phyloP scores from a whole-genome alignment of 2,113 vertebrate species.

The Ginglymostoma cirratum region DNA sequence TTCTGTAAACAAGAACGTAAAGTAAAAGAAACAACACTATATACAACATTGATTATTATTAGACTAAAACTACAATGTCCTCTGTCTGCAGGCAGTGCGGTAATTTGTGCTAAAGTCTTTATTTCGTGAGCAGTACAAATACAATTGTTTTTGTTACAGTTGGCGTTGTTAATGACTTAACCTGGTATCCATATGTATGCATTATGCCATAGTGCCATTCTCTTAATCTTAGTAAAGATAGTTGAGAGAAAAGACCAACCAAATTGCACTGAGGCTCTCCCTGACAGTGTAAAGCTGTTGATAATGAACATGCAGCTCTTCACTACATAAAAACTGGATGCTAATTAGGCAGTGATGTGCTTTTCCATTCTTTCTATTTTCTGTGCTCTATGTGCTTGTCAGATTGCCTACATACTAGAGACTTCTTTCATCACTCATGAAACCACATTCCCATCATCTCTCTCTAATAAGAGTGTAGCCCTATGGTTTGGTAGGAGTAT shows the following conservation, averaged over 20 bases:
- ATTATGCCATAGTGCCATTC: neutral
- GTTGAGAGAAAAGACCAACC: neutral
- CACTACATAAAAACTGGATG: neutral
- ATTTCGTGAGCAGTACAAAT: neutral
- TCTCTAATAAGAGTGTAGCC: too few species aligned
- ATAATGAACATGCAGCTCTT: neutral
- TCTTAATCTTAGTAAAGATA: neutral
- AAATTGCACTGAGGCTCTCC: neutral
- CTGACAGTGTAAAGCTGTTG: neutral
- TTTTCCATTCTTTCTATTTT: neutral
- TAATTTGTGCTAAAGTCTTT: neutral
- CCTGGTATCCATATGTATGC: neutral
- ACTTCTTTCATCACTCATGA: neutral
- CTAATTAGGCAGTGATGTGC: neutral
- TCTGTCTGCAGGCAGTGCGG: neutral
- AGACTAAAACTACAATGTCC: neutral
- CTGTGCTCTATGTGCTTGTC: neutral
- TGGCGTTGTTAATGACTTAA: neutral
- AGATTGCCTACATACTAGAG: neutral
- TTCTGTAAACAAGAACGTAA: too few species aligned
- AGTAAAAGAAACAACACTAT: neutral
- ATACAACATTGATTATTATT: neutral
- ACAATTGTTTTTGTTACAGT: neutral
- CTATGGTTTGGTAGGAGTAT: too few species aligned
- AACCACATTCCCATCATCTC: neutral